These are phyloP conservation scores for Drosophila busckii DNA, from an alignment of 1,140 invertebrate genomes.

Conservation along the genomic window DNA sequence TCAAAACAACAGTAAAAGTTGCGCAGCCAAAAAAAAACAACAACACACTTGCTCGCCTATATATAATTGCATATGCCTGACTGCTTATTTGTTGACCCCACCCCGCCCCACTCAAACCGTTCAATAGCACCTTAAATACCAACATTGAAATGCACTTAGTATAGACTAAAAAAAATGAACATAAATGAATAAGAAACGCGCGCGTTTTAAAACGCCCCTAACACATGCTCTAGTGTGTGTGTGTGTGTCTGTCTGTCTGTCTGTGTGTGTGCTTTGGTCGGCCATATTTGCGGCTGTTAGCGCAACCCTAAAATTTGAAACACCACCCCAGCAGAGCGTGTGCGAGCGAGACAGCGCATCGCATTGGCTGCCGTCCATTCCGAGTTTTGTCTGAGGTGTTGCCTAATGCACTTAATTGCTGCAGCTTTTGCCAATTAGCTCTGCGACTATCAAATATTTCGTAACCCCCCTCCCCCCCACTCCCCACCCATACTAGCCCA, in stretches of 20 bases:
- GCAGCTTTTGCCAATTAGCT: constrained; percentile 60
- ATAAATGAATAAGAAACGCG: constrained; percentile 37
- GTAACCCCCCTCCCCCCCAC: neutral
- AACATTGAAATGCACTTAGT: constrained; percentile 73
- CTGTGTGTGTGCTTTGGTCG: constrained; percentile 31
- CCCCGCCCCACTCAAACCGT: constrained; percentile 20
- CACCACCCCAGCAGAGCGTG: neutral
- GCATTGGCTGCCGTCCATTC: neutral
- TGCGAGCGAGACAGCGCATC: too few relatives aligned
- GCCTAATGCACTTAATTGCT: constrained; percentile 69
- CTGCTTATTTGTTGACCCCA: constrained; percentile 17
- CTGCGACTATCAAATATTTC: too few relatives aligned
- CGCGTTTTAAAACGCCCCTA: constrained; percentile 61
- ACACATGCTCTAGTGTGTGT: neutral
- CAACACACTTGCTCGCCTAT: constrained; percentile 1
- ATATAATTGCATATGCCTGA: constrained; percentile 16
- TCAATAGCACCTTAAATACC: too few relatives aligned
- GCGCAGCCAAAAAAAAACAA: constrained; percentile 18
- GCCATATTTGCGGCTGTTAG: constrained; percentile 28
- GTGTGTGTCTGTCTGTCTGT: constrained; percentile 1
- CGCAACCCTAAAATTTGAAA: constrained; percentile 31
- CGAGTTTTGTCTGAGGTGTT: constrained; percentile 43
- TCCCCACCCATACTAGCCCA: neutral
- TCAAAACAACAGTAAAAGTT: constrained; percentile 74
- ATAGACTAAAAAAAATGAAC: constrained; percentile 2